phyloP scores from a whole-genome alignment of 2,888 invertebrate species.

The Drosophila anomalata region DNA sequence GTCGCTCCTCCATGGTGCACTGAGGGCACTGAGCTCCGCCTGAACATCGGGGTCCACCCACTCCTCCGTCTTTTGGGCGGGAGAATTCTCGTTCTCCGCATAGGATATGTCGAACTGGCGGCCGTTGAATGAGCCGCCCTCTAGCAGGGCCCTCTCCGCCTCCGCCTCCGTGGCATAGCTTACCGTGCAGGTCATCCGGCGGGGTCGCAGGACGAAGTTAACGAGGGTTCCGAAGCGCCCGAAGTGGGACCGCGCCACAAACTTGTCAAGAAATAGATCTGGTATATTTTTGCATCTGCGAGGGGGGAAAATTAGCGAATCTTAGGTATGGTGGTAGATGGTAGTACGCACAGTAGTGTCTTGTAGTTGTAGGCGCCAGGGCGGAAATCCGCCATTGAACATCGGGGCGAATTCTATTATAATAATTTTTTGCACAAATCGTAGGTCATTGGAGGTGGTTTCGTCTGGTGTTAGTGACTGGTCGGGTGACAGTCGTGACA shows the following conservation, averaged over 20 bases:
- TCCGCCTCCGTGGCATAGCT: constrained; percentile 88
- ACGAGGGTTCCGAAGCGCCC: constrained; percentile 89
- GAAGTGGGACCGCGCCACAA: constrained; percentile 88
- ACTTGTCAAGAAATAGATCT: constrained; percentile 86
- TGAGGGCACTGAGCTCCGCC: constrained; percentile 88
- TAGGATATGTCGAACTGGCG: constrained; percentile 87
- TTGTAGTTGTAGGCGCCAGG: constrained; percentile 51
- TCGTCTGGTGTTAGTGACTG: background rate
- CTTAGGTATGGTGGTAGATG: background rate
- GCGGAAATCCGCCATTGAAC: constrained; percentile 47
- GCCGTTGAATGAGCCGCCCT: constrained; percentile 87
- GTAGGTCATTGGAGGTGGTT: background rate
- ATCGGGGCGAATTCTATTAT: background rate
- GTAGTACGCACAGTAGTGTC: constrained; percentile 55
- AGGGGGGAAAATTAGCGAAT: too few species aligned
- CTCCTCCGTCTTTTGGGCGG: constrained; percentile 81
- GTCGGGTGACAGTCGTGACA: background rate
- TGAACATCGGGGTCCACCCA: constrained; percentile 87
- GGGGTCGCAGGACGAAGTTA: constrained; percentile 87
- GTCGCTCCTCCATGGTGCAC: constrained; percentile 48
- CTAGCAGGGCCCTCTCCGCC: constrained; percentile 86
- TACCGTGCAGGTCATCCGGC: constrained; percentile 87
- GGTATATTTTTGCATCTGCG: constrained; percentile 87
- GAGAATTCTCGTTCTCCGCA: constrained; percentile 84
- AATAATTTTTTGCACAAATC: background rate